These are phyloP conservation scores for Dorcus parallelipipedus DNA, from an alignment of 2,888 invertebrate species.

Conservation along the genomic window DNA sequence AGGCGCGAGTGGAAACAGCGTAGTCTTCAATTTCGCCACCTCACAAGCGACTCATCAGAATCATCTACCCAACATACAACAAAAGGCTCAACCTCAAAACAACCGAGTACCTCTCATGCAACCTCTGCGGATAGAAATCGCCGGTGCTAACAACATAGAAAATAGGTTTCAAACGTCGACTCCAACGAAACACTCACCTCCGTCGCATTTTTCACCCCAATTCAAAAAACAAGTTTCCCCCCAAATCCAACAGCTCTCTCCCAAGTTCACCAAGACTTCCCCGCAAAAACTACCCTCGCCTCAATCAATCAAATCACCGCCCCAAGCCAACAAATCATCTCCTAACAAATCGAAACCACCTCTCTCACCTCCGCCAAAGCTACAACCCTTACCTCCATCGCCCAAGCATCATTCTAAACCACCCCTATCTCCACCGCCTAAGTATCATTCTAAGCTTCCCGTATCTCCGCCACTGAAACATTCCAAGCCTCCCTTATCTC, in stretches of 20 bases:
- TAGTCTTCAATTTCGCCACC: constrained; percentile 59
- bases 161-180: constrained; percentile 4
- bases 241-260: constrained; percentile 41
- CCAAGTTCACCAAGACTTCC: background rate
- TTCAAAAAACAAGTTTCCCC: constrained; percentile 35
- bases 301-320: constrained; percentile 56
- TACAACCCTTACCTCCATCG: background rate
- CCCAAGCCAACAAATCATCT: constrained; percentile 41
- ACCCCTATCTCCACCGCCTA: background rate
- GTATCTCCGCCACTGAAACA: background rate
- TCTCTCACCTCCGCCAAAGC: background rate
- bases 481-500: background rate
- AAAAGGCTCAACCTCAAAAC: constrained; percentile 2
- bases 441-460: background rate
- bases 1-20: constrained; percentile 63
- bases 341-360: background rate
- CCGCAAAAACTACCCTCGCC: constrained; percentile 29
- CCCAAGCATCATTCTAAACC: constrained; percentile 6
- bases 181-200: constrained; percentile 6
- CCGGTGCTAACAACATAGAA: constrained; percentile 15
- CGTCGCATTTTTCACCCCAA: constrained; percentile 27
- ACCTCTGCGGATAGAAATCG: constrained; percentile 33
- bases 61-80: constrained; percentile 40
- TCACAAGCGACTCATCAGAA: constrained; percentile 33
- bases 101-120: constrained; percentile 20